Base-by-base conservation (phyloP, 1,140 invertebrate genomes). In the Agrilus planipennis region DNA sequence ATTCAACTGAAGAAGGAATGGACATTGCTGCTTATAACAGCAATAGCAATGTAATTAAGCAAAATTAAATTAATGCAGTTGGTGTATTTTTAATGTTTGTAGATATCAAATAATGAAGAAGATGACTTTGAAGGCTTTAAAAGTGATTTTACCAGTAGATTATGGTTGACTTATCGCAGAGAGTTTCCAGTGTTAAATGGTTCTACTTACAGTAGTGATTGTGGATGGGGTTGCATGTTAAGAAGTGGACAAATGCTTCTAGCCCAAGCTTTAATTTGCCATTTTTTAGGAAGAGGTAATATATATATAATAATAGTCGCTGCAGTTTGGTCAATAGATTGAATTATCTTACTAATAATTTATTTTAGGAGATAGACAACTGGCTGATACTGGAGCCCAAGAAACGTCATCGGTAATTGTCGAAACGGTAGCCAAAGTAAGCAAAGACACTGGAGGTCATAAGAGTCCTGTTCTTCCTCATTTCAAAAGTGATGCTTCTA, bases 341-440 rank as follows among this genome's bases (percentile, higher is more conserved):
- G n/a, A n/a, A n/a, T n/a, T n/a, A n/a, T n/a, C n/a, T n/a, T n/a
- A n/a, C n/a, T n/a, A n/a, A n/a, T n/a, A n/a, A 41, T 35, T 28
- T 20, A 31, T 10, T 4, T 53, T 53, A 78, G 86, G 87, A 56
- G 71, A 79, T 4, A 44, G 51, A 11, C 81, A 84, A 48, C 62
- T 89, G 30, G 86, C 82, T 2, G 87, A 89, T 55, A 73, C 79
- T 46, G 86, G 87, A 41, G 79, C 82, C 0, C 84, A 89, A 61
- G 89, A 94, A 68, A 85, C 87, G 4, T 89, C 88, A 7, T 84
- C 84, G 1, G 89, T 95, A 4, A 79, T 89, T 1, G 89, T 97
- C 22, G 91, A 96, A 61, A 96, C 92, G 0, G 85, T 92, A 0
- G 83, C 87, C 42, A 96, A 96, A 67, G 68, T 84, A 4, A 73